Evolutionary conservation across 2,797 vertebrate species (phyloP).

Genomic region (Characodon lateralis): DNA sequence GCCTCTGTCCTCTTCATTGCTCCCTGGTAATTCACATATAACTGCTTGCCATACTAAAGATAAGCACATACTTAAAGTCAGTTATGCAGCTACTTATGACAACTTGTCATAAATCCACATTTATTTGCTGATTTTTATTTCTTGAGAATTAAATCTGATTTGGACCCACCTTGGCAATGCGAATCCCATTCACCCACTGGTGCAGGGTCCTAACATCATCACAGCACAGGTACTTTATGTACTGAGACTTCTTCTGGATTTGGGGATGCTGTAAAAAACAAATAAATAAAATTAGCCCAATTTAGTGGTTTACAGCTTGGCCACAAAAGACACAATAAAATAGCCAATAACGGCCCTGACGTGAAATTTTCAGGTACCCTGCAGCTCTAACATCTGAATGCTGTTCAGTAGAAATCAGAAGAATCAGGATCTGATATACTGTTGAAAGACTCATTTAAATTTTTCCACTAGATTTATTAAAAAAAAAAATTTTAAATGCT

Average conservation of each 20-base stretch:
- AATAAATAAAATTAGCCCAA: background rate
- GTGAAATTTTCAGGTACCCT: no score
- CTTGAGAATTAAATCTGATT: background rate
- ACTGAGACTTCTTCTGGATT: constrained; percentile 99
- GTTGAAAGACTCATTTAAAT: background rate
- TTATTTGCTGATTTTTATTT: background rate
- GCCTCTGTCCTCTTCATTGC: constrained; percentile 96
- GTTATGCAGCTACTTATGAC: background rate
- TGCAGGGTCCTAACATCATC: constrained; percentile 95
- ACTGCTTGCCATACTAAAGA: constrained; percentile 92
- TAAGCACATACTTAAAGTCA: constrained; percentile 4
- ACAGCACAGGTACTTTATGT: constrained; percentile 97
- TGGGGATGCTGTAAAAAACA: constrained; percentile 88
- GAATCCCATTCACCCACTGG: constrained; percentile 97
- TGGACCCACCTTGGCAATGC: constrained; percentile 91
- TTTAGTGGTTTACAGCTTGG: background rate
- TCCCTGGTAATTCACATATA: constrained; percentile 96
- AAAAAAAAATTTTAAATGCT: no score
- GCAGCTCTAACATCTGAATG: background rate
- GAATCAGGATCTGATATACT: background rate
- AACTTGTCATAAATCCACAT: background rate
- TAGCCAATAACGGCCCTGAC: no score
- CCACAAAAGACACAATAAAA: background rate
- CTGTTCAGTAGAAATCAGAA: background rate
- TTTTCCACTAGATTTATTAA: background rate